Conservation (phyloP, 1,140 invertebrate genomes). For the Bathynomus jamesi region DNA sequence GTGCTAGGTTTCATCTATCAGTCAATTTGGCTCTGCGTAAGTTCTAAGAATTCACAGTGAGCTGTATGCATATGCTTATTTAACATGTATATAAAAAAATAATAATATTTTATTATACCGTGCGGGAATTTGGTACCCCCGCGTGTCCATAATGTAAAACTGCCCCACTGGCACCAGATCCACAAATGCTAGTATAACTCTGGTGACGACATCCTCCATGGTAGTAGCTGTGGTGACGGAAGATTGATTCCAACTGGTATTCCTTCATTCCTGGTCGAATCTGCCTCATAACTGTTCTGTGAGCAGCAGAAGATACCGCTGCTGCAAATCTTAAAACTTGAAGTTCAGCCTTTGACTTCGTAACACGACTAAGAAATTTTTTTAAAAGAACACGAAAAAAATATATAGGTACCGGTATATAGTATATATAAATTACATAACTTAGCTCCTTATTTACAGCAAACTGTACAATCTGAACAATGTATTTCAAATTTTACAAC, state of each 20-base stretch:
- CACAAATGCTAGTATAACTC: constrained; percentile 93
- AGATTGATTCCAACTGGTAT: constrained; percentile 86
- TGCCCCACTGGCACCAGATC: constrained; percentile 76
- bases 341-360: constrained; percentile 79
- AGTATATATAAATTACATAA: too few relatives aligned
- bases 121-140: constrained; percentile 77
- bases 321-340: constrained; percentile 84
- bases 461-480: too few relatives aligned
- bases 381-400: neutral
- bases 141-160: constrained; percentile 96
- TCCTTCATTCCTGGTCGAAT: constrained; percentile 74
- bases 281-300: constrained; percentile 70
- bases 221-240: constrained; percentile 72
- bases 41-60: too few relatives aligned
- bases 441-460: neutral
- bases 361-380: constrained; percentile 64
- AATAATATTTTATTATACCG: constrained; percentile 38
- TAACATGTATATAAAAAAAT: too few relatives aligned
- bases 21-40: too few relatives aligned
- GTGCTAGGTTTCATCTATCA: too few relatives aligned
- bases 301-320: constrained; percentile 84
- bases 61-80: too few relatives aligned
- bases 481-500: too few relatives aligned
- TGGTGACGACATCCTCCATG: constrained; percentile 64
- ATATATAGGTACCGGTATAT: neutral